A percentile compares a stretch with the other conserved stretches of the same genome.
These are phyloP conservation scores for Synergus gifuensis DNA, from an alignment of 2,888 invertebrate species.

Conservation along the genomic window DNA sequence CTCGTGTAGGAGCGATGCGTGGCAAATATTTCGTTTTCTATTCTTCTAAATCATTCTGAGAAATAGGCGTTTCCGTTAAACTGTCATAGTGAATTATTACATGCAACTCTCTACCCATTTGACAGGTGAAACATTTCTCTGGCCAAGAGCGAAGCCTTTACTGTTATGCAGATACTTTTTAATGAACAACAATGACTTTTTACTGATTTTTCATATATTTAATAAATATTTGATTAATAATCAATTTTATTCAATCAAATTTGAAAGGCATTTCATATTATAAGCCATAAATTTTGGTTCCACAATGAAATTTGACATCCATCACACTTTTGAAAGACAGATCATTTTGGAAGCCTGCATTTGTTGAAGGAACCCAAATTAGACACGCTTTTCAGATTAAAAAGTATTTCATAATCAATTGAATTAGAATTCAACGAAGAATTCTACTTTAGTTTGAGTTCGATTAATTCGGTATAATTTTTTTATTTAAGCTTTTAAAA, in stretches of 20 bases:
- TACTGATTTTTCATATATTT: background rate
- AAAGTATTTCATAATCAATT: background rate
- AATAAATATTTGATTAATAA: background rate
- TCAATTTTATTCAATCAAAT: background rate
- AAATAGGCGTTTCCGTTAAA: constrained; percentile 19
- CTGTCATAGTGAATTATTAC: constrained; percentile 30
- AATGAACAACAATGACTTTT: background rate
- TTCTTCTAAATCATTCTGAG: constrained; percentile 32
- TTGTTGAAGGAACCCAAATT: too few species aligned
- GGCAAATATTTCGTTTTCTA: constrained; percentile 8
- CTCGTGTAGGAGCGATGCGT: background rate
- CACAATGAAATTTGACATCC: too few species aligned
- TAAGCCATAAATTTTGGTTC: background rate
- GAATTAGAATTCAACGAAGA: background rate
- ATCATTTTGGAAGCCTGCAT: too few species aligned
- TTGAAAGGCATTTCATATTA: background rate
- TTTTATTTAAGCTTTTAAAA: too few species aligned
- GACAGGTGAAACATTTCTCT: constrained; percentile 25
- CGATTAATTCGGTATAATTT: too few species aligned
- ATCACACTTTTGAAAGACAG: too few species aligned
- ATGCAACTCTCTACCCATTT: constrained; percentile 13
- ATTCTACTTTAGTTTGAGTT: too few species aligned
- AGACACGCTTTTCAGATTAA: background rate
- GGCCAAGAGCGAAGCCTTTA: background rate
- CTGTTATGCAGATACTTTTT: background rate